Percentiles rank a stretch among this genome's conserved stretches.
Evolutionary conservation across 1,140 invertebrate genomes (phyloP).

Genomic region (Apocrypta bakeri): DNA sequence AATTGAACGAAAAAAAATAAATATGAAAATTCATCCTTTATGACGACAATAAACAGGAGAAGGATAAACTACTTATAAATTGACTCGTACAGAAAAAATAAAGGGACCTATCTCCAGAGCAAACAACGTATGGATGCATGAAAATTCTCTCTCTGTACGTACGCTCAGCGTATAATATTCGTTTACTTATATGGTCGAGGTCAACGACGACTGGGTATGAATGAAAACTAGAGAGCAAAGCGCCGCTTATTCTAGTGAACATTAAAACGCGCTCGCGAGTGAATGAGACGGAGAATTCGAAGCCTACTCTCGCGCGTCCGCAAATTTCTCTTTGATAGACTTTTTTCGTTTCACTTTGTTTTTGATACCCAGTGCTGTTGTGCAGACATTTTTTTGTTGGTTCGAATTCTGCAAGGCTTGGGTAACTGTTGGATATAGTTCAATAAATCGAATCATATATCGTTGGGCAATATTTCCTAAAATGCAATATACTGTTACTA

Average conservation of each 20-base stretch:
- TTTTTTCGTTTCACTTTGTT: background rate
- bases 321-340: background rate
- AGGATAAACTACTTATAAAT: background rate
- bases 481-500: too few species aligned
- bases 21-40: too few species aligned
- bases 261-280: background rate
- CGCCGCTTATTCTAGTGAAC: background rate
- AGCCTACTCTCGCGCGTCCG: background rate
- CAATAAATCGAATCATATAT: too few species aligned
- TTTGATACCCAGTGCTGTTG: too few species aligned
- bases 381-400: background rate
- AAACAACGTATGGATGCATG: background rate
- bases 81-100: background rate
- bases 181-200: conserved; percentile 27
- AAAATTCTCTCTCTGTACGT: conserved; percentile 6
- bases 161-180: conserved; percentile 11
- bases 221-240: conserved; percentile 34
- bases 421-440: background rate
- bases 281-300: conserved; percentile 4
- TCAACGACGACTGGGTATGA: conserved; percentile 15
- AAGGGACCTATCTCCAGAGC: background rate
- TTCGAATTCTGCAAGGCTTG: background rate
- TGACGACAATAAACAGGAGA: background rate
- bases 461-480: too few species aligned
- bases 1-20: background rate